These are phyloP conservation scores for Pterocles burchelli DNA, from an alignment of 2,113 vertebrate genomes.

Conservation along the genomic window DNA sequence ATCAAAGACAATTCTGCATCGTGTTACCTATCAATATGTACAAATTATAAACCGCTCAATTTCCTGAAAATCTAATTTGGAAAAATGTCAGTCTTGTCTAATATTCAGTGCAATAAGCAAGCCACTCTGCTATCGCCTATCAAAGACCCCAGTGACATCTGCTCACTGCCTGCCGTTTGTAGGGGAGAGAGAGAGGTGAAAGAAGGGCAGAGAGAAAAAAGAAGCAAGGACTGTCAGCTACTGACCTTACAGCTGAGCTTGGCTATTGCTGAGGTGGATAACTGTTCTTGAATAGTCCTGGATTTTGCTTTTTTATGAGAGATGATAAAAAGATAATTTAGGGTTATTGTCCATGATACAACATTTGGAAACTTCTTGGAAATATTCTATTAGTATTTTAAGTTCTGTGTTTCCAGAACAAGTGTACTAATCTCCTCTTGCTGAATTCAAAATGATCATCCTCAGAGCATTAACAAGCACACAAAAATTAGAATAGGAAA, in stretches of 20 bases:
- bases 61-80: background rate
- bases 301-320: background rate
- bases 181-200: background rate
- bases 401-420: background rate
- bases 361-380: constrained; percentile 38
- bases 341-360: background rate
- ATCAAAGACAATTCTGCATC: background rate
- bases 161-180: background rate
- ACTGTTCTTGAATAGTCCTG: background rate
- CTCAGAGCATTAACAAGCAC: background rate
- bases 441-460: background rate
- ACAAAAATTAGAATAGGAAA: constrained; percentile 29
- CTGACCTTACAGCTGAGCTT: background rate
- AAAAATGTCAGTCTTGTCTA: background rate
- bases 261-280: background rate
- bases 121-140: background rate
- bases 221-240: background rate
- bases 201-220: background rate
- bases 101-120: background rate
- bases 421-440: background rate
- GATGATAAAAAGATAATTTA: constrained; percentile 35
- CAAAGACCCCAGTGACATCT: background rate
- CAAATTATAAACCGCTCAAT: background rate
- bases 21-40: background rate
- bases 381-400: constrained; percentile 23